phyloP scores from a whole-genome alignment of 2,113 vertebrate species.

The Salvelinus fontinalis region DNA sequence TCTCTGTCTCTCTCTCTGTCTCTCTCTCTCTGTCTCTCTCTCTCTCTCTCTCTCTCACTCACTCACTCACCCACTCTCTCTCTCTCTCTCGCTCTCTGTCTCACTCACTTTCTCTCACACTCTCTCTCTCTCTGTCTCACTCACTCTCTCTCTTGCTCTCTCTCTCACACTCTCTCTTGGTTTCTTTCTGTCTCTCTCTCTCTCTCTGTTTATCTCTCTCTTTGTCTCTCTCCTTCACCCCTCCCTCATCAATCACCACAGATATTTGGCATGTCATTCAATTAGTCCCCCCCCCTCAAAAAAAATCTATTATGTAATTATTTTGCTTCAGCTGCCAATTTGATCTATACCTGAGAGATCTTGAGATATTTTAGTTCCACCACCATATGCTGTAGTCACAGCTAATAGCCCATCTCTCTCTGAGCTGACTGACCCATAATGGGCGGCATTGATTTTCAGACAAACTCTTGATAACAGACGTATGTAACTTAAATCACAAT shows the following conservation, averaged over 20 bases:
- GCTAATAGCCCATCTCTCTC: background rate
- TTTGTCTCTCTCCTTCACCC: background rate
- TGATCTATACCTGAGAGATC: background rate
- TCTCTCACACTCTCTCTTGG: background rate
- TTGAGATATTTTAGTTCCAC: conserved; percentile 1
- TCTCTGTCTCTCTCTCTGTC: no score
- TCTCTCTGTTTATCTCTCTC: conserved; percentile 37
- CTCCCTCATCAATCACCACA: background rate
- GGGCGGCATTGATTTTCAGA: background rate
- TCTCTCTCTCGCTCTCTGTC: no score
- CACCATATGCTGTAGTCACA: background rate
- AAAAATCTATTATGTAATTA: background rate
- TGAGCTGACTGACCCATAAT: background rate
- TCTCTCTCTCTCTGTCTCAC: no score
- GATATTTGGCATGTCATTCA: background rate
- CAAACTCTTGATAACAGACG: background rate
- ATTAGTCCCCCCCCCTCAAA: conserved; percentile 2
- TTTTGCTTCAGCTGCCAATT: conserved; percentile 2
- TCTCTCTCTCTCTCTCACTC: no score
- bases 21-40: no score
- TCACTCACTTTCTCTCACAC: no score
- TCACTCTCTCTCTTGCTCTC: no score
- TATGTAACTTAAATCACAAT: background rate
- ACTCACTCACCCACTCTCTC: no score
- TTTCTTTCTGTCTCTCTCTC: conserved; percentile 17